A percentile compares a stretch with the other conserved stretches of the same genome.
Evolutionary conservation across 2,797 vertebrate species (phyloP).

Genomic region (Crotalus adamanteus): DNA sequence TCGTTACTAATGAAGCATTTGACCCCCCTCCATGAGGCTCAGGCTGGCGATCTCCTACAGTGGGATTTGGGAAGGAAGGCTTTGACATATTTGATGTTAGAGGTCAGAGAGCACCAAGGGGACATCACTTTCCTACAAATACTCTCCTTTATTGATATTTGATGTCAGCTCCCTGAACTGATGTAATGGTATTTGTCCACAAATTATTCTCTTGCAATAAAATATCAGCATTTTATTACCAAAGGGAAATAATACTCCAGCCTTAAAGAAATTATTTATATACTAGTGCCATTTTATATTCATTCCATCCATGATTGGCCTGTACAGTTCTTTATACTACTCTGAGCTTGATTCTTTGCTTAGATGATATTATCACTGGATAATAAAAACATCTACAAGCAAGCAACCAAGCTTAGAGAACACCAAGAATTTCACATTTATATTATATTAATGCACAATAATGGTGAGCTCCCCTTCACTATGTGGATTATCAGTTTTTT

Average conservation of each 20-base stretch:
- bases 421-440: neutral
- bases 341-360: neutral
- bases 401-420: neutral
- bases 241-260: neutral
- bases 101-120: neutral
- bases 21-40: neutral
- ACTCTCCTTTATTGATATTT: neutral
- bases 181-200: neutral
- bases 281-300: neutral
- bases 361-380: neutral
- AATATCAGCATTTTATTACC: neutral
- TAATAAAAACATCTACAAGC: neutral
- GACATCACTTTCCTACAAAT: neutral
- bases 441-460: neutral
- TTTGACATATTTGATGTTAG: neutral
- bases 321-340: neutral
- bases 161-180: neutral
- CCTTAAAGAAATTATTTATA: neutral
- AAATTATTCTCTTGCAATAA: neutral
- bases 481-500: neutral
- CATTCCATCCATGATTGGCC: neutral
- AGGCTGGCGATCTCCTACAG: no score
- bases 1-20: neutral
- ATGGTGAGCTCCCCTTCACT: neutral
- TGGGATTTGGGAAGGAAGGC: neutral